phyloP scores from a whole-genome alignment of 2,113 vertebrate species.

The Notarius quadriscutis region DNA sequence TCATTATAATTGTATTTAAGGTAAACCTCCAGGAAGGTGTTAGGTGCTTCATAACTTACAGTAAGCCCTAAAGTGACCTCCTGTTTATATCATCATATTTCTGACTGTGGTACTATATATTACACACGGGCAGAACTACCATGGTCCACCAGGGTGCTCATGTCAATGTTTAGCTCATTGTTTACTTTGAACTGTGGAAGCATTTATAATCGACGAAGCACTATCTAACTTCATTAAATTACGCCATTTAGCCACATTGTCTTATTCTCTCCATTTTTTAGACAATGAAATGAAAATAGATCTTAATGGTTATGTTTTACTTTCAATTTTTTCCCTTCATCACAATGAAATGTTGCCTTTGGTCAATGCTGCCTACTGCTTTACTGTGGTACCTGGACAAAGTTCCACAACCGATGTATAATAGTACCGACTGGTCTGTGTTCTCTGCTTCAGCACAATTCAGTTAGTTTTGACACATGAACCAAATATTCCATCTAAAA shows the following conservation, averaged over 20 bases:
- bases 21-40: background rate
- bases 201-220: background rate
- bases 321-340: background rate
- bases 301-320: background rate
- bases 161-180: background rate
- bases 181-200: background rate
- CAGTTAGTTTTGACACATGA: background rate
- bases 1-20: background rate
- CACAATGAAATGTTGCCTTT: background rate
- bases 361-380: background rate
- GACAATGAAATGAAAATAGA: background rate
- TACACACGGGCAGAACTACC: background rate
- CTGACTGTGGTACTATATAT: background rate
- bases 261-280: background rate
- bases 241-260: background rate
- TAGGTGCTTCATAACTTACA: background rate
- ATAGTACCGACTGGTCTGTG: background rate
- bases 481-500: background rate
- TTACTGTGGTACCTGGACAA: background rate
- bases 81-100: constrained; percentile 4
- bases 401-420: background rate
- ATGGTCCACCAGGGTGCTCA: background rate
- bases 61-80: background rate
- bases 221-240: background rate
- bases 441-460: background rate